Base-by-base conservation (phyloP, 2,797 vertebrate genomes). In the Kryptolebias ocellatus region DNA sequence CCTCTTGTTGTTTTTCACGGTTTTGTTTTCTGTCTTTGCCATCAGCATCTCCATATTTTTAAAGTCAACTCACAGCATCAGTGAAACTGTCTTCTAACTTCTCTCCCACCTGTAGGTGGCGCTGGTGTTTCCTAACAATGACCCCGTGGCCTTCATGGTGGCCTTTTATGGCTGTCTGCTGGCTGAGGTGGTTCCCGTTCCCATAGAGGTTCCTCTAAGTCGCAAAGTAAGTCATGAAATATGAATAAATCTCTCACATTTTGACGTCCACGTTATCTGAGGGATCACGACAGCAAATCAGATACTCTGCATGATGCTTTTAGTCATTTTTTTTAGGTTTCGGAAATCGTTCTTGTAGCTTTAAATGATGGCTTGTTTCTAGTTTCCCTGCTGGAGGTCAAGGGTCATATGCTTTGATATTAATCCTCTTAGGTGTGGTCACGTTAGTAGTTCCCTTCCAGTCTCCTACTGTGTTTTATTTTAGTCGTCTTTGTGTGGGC, bases 121-220 rank as follows among this genome's bases (percentile, higher is more conserved):
- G 0, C 92, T 99, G 2, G 98, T 99, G 74, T 99, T 98, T 80
- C 98, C 98, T 3, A 99, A 99, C 93, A 99, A 98, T 0, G 98
- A 99, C 87, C 97, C 98, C 0, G 97, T 98, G 60, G 97, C 97
- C 60, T 99, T 99, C 90, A 98, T 98, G 97, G 97, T 98, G 86
- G 96, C 98, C 0, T 99, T 99, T 90, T 99, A 99, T 1, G 97
- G 97, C 80, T 99, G 98, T 82, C 92, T 99, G 72, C 94, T 99
- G 83, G 98, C 98, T 0, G 97, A 99, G 90, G 97, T 99, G 76
- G 97, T 99, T 45, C 98, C 98, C 0, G 98, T 99, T 79, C 98
- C 98, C 67, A 98, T 99, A 24, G 97, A 99, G 94, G 98, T 99
- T 82, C 98, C 98, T 0, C 95, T 99, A 60, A 98, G 97, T 15